Percentiles rank a stretch among this genome's conserved stretches.
phyloP scores from a whole-genome alignment of 2,888 invertebrate genomes.

The Salticus scenicus region DNA sequence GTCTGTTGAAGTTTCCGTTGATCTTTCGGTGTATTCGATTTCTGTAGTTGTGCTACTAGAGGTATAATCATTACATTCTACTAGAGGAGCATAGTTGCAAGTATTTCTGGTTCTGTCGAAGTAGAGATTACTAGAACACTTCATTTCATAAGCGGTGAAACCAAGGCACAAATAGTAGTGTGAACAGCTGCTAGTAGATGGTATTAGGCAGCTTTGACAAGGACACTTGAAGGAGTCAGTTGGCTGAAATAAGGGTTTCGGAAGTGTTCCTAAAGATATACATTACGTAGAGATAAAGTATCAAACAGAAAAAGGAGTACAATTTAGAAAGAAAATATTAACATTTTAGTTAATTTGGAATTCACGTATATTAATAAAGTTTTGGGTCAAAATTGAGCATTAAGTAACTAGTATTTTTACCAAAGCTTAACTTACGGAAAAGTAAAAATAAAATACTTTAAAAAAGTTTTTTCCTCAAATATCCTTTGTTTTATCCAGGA shows the following conservation, averaged over 20 bases:
- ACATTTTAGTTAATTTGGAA: no score
- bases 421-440: no score
- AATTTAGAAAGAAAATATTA: no score
- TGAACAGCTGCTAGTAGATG: constrained; percentile 26
- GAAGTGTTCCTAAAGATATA: constrained; percentile 21
- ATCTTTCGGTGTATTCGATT: neutral
- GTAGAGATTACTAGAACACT: constrained; percentile 35
- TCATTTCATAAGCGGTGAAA: constrained; percentile 19
- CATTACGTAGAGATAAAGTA: no score
- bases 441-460: no score
- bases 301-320: no score
- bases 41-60: neutral
- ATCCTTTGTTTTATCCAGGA: no score
- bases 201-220: constrained; percentile 42
- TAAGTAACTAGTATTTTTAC: no score
- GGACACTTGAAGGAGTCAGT: constrained; percentile 21
- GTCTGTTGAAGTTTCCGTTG: neutral
- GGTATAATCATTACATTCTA: neutral
- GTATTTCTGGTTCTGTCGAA: constrained; percentile 39
- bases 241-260: neutral
- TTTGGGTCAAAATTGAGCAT: no score
- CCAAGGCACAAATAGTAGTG: constrained; percentile 40
- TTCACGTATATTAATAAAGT: no score
- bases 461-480: no score
- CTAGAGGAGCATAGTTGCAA: constrained; percentile 28